A percentile compares a stretch with the other conserved stretches of the same genome.
Evolutionary conservation across 2,888 invertebrate species (phyloP).

Genomic region (Margaritifera margaritifera): DNA sequence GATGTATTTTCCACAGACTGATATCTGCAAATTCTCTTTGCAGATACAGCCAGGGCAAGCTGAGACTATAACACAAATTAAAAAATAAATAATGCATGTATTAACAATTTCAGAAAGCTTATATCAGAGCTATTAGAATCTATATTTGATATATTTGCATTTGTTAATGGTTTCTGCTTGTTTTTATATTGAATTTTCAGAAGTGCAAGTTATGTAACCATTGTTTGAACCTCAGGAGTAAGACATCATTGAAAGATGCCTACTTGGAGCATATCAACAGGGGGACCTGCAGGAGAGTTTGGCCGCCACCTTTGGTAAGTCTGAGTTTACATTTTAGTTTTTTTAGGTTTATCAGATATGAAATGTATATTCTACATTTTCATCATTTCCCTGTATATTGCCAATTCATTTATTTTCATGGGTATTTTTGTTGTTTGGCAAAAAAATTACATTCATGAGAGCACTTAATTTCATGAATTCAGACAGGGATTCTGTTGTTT

Average conservation of each 20-base stretch:
- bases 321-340: not conserved
- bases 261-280: conserved; percentile 87
- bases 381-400: not conserved
- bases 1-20: too few species aligned
- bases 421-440: not conserved
- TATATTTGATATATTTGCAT: not conserved
- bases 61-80: too few species aligned
- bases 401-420: too few species aligned
- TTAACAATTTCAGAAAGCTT: too few species aligned
- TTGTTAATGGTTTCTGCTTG: not conserved
- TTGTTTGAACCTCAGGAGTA: conserved; percentile 81
- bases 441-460: too few species aligned
- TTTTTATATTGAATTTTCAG: conserved; percentile 40
- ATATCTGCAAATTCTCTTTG: too few species aligned
- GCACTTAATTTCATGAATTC: too few species aligned
- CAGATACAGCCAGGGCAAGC: too few species aligned
- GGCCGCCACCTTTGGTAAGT: conserved; percentile 78
- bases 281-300: conserved; percentile 86
- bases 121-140: not conserved
- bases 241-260: conserved; percentile 79
- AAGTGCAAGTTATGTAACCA: conserved; percentile 85
- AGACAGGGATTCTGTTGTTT: too few species aligned
- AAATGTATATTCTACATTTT: not conserved
- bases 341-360: not conserved
- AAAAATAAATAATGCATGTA: too few species aligned